Conservation (phyloP, 2,888 invertebrate genomes). For the Agrotis puta region DNA sequence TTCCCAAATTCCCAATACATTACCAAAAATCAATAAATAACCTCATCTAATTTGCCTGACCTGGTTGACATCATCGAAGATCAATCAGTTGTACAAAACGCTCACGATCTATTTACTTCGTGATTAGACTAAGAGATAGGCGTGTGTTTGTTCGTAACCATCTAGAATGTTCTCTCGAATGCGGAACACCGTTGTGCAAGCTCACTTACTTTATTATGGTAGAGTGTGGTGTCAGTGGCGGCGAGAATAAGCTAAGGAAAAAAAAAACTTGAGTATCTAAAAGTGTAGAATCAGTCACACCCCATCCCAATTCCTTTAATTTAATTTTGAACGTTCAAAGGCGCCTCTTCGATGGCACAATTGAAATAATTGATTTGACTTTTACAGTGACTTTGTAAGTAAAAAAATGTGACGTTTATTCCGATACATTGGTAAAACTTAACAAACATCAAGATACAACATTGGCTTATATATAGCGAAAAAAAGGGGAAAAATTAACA, state of each 20-base stretch:
- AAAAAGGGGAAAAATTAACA: too few species aligned
- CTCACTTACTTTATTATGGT: constrained; percentile 48
- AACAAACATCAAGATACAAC: too few species aligned
- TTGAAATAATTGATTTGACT: too few species aligned
- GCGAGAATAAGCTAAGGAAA: not conserved
- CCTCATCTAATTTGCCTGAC: constrained; percentile 18
- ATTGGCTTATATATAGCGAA: too few species aligned
- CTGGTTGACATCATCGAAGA: constrained; percentile 44
- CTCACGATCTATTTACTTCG: constrained; percentile 62
- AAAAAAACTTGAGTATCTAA: not conserved
- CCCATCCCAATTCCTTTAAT: too few species aligned
- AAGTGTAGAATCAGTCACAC: too few species aligned
- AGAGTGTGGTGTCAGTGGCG: constrained; percentile 53
- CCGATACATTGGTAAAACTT: too few species aligned
- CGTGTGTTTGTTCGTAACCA: constrained; percentile 55
- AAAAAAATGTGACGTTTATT: too few species aligned
- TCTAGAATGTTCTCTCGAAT: constrained; percentile 63
- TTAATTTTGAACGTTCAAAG: too few species aligned
- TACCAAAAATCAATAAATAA: not conserved
- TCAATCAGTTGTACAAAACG: constrained; percentile 47
- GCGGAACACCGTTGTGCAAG: constrained; percentile 66
- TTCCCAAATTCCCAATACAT: not conserved
- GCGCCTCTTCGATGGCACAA: too few species aligned
- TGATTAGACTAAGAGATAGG: constrained; percentile 61
- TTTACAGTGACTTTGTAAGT: too few species aligned